Evolutionary conservation across 2,888 invertebrate genomes (phyloP).

Genomic region (Polylopha cassiicola): DNA sequence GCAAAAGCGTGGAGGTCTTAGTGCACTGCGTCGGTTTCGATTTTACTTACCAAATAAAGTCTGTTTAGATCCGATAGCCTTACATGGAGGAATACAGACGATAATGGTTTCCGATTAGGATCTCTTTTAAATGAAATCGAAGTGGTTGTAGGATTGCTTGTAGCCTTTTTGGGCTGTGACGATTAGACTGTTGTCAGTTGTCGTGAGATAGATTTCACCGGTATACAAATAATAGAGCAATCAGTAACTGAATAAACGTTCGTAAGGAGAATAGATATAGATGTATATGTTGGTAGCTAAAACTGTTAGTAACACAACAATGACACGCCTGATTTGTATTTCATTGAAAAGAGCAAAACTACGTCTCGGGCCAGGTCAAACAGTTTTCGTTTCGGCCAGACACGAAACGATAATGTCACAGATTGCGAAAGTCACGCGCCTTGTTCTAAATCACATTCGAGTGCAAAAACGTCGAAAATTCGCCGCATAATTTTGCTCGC

Average conservation of each 20-base stretch:
- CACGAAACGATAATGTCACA: slow-evolving; percentile 65
- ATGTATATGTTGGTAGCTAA: too few species aligned
- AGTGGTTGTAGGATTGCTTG: slow-evolving; percentile 44
- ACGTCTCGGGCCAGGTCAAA: slow-evolving; percentile 57
- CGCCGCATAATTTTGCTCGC: slow-evolving; percentile 44
- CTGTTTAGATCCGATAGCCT: slow-evolving; percentile 59
- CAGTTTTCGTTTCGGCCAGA: slow-evolving; percentile 61
- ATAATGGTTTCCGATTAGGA: slow-evolving; percentile 64
- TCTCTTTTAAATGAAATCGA: slow-evolving; percentile 68
- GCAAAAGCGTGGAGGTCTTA: slow-evolving; percentile 16
- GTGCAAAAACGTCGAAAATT: slow-evolving; percentile 51
- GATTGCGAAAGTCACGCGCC: slow-evolving; percentile 68
- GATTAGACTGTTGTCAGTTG: slow-evolving; percentile 28
- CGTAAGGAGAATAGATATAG: too few species aligned
- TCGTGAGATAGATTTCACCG: slow-evolving; percentile 10
- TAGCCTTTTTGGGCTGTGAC: slow-evolving; percentile 44
- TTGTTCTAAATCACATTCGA: slow-evolving; percentile 55
- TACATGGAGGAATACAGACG: slow-evolving; percentile 55
- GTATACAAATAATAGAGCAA: not conserved
- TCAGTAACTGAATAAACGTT: too few species aligned
- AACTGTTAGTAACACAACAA: not conserved
- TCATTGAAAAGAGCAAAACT: slow-evolving; percentile 20
- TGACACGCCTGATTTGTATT: slow-evolving; percentile 3
- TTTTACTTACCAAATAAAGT: slow-evolving; percentile 57
- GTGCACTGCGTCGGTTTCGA: slow-evolving; percentile 37